Evolutionary conservation across 2,797 vertebrate genomes (phyloP).

Genomic region (Melopsittacus undulatus): DNA sequence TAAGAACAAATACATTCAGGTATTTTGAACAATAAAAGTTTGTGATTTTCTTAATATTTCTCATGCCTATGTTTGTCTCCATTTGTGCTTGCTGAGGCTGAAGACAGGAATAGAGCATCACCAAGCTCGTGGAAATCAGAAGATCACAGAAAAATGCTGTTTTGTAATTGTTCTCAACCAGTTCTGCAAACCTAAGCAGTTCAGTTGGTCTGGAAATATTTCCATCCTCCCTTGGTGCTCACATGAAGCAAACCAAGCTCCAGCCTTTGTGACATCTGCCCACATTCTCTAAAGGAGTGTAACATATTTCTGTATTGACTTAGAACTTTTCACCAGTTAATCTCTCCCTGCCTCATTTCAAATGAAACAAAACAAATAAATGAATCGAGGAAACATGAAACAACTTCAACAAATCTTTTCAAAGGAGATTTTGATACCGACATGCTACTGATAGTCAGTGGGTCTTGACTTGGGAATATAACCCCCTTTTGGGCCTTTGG

Average conservation of each 20-base stretch:
- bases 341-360: background rate
- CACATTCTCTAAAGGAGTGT: background rate
- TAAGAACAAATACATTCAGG: background rate
- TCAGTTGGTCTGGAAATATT: background rate
- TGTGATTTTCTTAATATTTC: background rate
- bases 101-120: background rate
- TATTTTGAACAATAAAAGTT: background rate
- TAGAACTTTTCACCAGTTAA: background rate
- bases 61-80: background rate
- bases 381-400: background rate
- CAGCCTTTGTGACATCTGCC: background rate
- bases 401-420: background rate
- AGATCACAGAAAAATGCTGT: constrained; percentile 21
- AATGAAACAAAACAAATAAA: background rate
- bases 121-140: background rate
- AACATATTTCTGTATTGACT: background rate
- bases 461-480: background rate
- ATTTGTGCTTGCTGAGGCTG: background rate
- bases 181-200: constrained; percentile 11
- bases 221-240: background rate
- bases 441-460: background rate
- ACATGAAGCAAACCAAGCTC: background rate
- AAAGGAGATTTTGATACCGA: background rate
- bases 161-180: constrained; percentile 14
- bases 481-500: background rate